A percentile compares a stretch with the other conserved stretches of the same genome.
Evolutionary conservation across 2,797 vertebrate genomes (phyloP).

Genomic region (Macropus fuliginosus): DNA sequence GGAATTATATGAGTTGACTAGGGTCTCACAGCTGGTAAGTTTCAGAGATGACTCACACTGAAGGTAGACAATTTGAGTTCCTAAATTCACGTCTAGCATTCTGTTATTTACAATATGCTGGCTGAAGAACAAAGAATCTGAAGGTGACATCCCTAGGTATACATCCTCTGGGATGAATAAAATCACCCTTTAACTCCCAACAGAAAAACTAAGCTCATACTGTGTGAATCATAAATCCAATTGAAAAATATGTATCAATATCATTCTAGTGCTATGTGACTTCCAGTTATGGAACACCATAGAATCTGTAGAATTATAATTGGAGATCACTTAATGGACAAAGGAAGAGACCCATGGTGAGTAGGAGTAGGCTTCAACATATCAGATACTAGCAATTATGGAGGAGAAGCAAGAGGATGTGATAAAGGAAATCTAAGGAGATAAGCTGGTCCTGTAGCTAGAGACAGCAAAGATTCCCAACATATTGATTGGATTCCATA

Average conservation of each 20-base stretch:
- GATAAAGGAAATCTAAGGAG: neutral
- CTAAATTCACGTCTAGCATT: neutral
- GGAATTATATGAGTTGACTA: neutral
- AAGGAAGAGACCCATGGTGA: neutral
- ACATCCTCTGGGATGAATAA: conserved; percentile 21
- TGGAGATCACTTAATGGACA: neutral
- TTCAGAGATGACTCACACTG: neutral
- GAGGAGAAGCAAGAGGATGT: neutral
- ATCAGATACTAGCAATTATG: neutral
- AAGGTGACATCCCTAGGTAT: neutral
- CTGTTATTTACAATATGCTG: neutral
- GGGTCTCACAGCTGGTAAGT: neutral
- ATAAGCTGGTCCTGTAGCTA: neutral
- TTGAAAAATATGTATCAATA: neutral
- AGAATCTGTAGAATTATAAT: neutral
- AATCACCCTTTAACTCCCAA: neutral
- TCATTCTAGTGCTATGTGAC: neutral
- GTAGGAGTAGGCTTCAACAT: neutral
- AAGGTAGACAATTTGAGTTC: neutral
- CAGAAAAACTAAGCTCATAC: conserved; percentile 23
- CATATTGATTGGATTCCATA: neutral
- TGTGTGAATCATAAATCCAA: neutral
- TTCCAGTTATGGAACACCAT: neutral
- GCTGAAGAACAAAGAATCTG: neutral
- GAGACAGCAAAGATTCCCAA: neutral